phyloP scores from a whole-genome alignment of 2,113 vertebrate genomes.

The Phalacrocorax carbo region DNA sequence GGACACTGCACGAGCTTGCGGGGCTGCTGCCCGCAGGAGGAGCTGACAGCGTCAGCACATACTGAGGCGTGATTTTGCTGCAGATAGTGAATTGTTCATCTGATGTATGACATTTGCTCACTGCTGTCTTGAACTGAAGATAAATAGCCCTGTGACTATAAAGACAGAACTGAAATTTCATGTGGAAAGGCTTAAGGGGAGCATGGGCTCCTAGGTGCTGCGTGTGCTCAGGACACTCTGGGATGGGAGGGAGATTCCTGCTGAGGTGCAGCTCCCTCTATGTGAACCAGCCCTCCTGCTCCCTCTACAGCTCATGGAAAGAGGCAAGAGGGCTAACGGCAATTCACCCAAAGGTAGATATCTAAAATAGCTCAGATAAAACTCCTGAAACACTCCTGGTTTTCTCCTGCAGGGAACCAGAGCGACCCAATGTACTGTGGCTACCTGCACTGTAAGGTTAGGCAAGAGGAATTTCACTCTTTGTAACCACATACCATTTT shows the following conservation, averaged over 20 bases:
- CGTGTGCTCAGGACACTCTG: not conserved
- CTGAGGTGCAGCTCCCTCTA: not conserved
- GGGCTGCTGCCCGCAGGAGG: not conserved
- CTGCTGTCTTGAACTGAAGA: not conserved
- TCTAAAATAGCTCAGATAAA: not conserved
- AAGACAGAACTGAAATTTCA: not conserved
- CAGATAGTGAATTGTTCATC: not conserved
- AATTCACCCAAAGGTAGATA: not conserved
- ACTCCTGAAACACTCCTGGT: not conserved
- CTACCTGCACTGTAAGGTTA: not conserved
- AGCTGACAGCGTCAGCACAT: no score
- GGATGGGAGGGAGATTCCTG: not conserved
- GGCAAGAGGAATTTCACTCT: not conserved
- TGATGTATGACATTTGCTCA: no score
- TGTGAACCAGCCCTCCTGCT: not conserved
- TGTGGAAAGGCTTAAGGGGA: not conserved
- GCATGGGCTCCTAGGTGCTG: not conserved
- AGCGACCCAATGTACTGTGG: not conserved
- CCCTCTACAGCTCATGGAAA: not conserved
- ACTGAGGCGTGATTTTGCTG: not conserved
- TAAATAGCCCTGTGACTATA: not conserved
- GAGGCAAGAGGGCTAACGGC: not conserved
- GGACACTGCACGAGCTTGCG: not conserved
- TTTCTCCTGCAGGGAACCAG: not conserved
- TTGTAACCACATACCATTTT: constrained; percentile 81